Conservation (phyloP, 2,113 vertebrate species). For the Sphyrna mokarran region DNA sequence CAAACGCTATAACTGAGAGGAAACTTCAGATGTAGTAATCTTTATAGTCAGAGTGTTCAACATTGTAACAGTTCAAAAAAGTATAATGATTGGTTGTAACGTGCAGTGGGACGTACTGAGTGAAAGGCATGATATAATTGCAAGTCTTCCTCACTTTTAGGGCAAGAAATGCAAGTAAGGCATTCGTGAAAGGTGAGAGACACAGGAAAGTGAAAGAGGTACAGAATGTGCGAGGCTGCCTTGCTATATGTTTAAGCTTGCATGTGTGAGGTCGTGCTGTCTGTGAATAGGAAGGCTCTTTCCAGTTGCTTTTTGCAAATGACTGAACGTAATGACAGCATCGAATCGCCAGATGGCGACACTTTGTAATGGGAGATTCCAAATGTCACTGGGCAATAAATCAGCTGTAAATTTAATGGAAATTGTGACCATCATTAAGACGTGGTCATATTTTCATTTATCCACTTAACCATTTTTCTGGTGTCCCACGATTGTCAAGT, state of each 20-base stretch:
- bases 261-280: background rate
- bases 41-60: background rate
- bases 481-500: background rate
- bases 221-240: background rate
- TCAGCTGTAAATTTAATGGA: background rate
- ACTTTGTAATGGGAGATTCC: background rate
- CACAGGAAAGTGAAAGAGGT: background rate
- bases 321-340: background rate
- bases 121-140: background rate
- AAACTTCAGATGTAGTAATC: background rate
- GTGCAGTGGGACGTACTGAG: background rate
- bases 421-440: background rate
- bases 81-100: background rate
- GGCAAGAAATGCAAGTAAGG: background rate
- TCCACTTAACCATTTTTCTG: background rate
- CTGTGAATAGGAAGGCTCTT: background rate
- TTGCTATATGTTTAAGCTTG: background rate
- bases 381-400: background rate
- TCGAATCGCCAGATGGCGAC: conserved; percentile 16
- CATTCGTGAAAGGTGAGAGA: background rate
- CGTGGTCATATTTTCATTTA: background rate
- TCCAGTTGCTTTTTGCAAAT: background rate
- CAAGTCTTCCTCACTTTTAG: background rate
- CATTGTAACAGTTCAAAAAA: background rate
- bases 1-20: background rate